Base-by-base conservation (phyloP, 2,797 vertebrate species). In the Psittacula echo region DNA sequence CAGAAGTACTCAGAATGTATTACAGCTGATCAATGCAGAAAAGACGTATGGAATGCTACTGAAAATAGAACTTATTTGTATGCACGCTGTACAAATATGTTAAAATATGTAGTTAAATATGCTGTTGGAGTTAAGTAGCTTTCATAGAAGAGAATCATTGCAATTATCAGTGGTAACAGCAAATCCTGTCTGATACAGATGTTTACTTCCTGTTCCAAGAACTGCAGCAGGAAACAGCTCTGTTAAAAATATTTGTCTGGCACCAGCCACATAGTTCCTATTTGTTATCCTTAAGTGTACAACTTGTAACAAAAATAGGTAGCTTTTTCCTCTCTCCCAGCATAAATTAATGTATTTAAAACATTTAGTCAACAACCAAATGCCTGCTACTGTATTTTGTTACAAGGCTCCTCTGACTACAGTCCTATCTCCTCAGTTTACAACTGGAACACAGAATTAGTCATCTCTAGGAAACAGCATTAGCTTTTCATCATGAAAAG, bases 21-120 rank as follows among this genome's bases (percentile, higher is more conserved):
- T 94, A 91, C 71, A 93, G 89, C 78, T 87, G 85, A 95, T 96
- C 90, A 93, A 90, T 92, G 87, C 78, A 89, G 78, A 88, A 93
- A 89, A 87, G 83, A 92, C 70, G 78, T 94, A 92, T 22, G 93
- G 94, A 95, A 93, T 82, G 85, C 61, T 68, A 95, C 92, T 82
- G 64, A 95, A 96, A 96, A 96, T 87, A 97, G 73, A 94, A 47
- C 83, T 90, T 94, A 95, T 96, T 93, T 97, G 89, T 94, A 94
- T 97, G 94, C 94, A 95, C 2, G 1, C 68, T 78, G 66, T 70
- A 93, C 66, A 90, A 90, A 94, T 90, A 87, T 39, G 83, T 94
- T 95, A 90, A 95, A 95, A 92, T 92, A 92, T 8, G 70, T 93
- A 87, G 68, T 95, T 95, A 96, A 96, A 90, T 88, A 95, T 77